phyloP scores from a whole-genome alignment of 2,113 vertebrate genomes.

The Camelus dromedarius region DNA sequence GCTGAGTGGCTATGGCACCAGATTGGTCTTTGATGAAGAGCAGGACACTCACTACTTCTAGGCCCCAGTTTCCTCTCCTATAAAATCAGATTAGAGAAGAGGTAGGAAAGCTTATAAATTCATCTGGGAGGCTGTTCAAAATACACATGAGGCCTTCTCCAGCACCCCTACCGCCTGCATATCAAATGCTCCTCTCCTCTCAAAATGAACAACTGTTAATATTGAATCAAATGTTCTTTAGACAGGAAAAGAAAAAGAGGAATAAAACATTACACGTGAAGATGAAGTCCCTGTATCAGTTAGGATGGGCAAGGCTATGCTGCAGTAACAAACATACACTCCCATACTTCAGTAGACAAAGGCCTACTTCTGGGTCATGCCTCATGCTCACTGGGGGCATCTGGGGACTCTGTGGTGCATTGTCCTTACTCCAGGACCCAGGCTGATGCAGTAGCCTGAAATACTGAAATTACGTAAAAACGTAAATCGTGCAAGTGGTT shows the following conservation, averaged over 20 bases:
- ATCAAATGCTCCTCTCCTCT: background rate
- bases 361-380: background rate
- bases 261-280: constrained; percentile 5
- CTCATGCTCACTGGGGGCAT: background rate
- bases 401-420: background rate
- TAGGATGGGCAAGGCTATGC: background rate
- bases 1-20: background rate
- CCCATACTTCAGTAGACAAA: background rate
- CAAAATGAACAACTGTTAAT: constrained; percentile 4
- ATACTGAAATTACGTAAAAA: background rate
- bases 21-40: background rate
- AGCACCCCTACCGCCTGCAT: background rate
- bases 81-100: constrained; percentile 11
- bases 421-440: background rate
- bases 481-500: background rate
- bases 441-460: background rate
- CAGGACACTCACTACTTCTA: background rate
- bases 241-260: background rate
- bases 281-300: background rate
- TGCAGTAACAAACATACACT: background rate
- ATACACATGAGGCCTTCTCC: background rate
- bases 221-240: background rate
- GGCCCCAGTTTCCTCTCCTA: background rate
- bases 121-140: background rate
- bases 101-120: constrained; percentile 24